Conservation (phyloP, 2,797 vertebrate species). For the Apogon talboti region DNA sequence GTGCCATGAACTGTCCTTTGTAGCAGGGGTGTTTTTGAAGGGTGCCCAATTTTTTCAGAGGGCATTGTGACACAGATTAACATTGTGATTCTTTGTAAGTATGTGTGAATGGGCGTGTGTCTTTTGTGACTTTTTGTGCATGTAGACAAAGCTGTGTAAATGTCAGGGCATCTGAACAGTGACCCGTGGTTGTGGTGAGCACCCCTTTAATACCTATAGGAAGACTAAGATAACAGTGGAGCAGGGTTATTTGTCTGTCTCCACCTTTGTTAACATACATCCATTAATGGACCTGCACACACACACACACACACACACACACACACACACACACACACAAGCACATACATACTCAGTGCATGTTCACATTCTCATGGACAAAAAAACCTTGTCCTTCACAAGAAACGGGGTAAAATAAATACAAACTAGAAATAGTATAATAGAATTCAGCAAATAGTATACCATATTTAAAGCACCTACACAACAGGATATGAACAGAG, state of each 20-base stretch:
- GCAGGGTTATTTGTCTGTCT: slow-evolving; percentile 31
- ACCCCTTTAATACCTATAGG: slow-evolving; percentile 41
- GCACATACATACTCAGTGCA: background rate
- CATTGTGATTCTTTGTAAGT: slow-evolving; percentile 47
- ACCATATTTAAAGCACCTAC: slow-evolving; percentile 4
- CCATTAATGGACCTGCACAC: slow-evolving; percentile 15
- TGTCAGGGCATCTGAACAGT: slow-evolving; percentile 58
- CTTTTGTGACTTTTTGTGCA: slow-evolving; percentile 27
- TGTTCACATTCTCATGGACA: background rate
- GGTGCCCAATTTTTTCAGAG: slow-evolving; percentile 73
- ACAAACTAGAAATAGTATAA: background rate
- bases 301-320: background rate
- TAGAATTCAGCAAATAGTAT: background rate
- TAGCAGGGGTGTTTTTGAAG: slow-evolving; percentile 56
- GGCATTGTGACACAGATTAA: slow-evolving; percentile 74
- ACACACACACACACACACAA: slow-evolving; percentile 16
- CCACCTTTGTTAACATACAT: slow-evolving; percentile 15
- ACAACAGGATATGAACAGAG: background rate
- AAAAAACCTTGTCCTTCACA: slow-evolving; percentile 9
- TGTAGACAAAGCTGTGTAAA: slow-evolving; percentile 56
- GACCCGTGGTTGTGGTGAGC: slow-evolving; percentile 29
- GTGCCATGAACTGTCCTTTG: slow-evolving; percentile 69
- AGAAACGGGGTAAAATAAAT: background rate
- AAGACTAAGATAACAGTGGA: slow-evolving; percentile 37
- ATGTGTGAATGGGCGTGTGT: slow-evolving; percentile 17